Evolutionary conservation across 2,888 invertebrate genomes (phyloP), one percentile per base, ranked within the genome.

Genomic region (Agrotis clavis): DNA sequence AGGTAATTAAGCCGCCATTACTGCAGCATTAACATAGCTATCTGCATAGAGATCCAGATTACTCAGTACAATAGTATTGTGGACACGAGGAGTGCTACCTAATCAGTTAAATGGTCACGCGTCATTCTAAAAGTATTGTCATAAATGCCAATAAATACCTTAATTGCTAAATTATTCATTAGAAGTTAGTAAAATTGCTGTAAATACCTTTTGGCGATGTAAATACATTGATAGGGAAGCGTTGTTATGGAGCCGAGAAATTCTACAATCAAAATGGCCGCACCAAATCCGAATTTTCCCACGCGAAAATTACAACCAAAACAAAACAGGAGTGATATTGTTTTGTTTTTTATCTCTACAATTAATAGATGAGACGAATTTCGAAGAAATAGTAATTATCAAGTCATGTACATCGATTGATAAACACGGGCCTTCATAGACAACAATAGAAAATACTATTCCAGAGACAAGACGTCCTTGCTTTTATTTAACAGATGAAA

Each of bases 1-100:
- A 91, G 90, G 90, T 85, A 91, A 94, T 94, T 92, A 92, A 80
- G 72, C 68, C 65, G 77, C 85, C 64, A 85, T 83, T 77, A 82
- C 74, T 72, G 68, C 53, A 74, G 69, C 73, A 90, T 91, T 92
- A 89, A 82, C 90, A 89, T 90, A 88, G 85, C 81, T 88, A 88
- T 89, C 91, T 90, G 81, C 89, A 88, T 89, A 88, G 79, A 76
- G 76, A 89, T 88, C 81, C 84, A 84, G 74, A 85, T 85, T 83
- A 77, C 75, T 81, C 77, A 69, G 64, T 61, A 69, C 68, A 57
- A 80, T 80, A 69, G 71, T 74, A 77, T 68, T 68, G 69, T 65
- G 35, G 21, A 47, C 74, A 74, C 66, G 82, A 80, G 74, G 63
- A 61, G 19, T 50, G 53, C 9, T 51, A 41, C 41, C 41, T 41